Base-by-base conservation (phyloP, 2,888 invertebrate genomes). In the Penaeus monodon region DNA sequence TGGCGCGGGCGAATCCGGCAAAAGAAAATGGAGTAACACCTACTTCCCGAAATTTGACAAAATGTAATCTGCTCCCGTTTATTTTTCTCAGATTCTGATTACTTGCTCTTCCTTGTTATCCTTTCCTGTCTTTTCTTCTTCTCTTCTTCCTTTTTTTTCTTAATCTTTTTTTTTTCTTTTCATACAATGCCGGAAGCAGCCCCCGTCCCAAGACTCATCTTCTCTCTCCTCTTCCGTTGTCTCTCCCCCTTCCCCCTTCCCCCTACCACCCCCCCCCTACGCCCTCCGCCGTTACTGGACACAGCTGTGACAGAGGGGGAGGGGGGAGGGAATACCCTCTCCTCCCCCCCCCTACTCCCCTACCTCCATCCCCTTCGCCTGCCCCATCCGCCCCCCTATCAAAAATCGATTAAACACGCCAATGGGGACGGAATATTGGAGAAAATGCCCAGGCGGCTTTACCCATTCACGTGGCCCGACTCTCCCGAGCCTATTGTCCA, bases 401-500 rank as follows among this genome's bases (percentile, higher is more conserved):
- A 57, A 77, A 76, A 57, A 27, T 77, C 27, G 57, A 57, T 77
- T 57, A 77, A 77, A 49, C 27, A 57, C n/a, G 49, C 77, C 77
- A 77, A 77, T 57, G 24, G 77, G n/a, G 77, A 57, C 57, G 77
- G 27, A 77, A 57, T 77, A 77, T 24, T n/a, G 77, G 77, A 73
- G 73, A 49, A 77, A 57, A 57, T 77, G n/a, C 57, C 44, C 44
- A 1, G 24, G 49, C 76, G 49, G 76, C 76, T 73, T 73, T 73
- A 76, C 76, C 76, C 76, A 76, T 76, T 44, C 44, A 76, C 44
- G 76, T 49, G 24, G 44, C 14, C 44, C 44, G 24, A 22, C 44
- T 27, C n/a, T 49, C 17, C 76, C 76, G 4, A 24, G 44, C 76
- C 76, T 17, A 49, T 76, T 76, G 76, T 76, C 49, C 24, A 38